Base-by-base conservation (phyloP, 2,888 invertebrate genomes). In the Bugula neritina region DNA sequence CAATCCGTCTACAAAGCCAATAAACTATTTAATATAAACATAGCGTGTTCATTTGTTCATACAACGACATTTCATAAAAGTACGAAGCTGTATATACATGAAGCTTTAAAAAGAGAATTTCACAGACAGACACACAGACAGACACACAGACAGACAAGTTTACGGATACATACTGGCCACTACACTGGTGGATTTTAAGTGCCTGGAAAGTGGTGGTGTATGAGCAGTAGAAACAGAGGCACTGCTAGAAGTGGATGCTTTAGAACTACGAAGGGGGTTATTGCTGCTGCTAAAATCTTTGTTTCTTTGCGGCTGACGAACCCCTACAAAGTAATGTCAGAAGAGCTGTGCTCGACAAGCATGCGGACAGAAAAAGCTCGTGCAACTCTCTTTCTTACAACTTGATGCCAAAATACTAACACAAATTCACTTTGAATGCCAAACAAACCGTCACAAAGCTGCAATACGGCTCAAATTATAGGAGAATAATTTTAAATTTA, bases 141-240 rank as follows among this genome's bases (percentile, higher is more conserved):
- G n/a, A n/a, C n/a, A n/a, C n/a, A n/a, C n/a, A n/a, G n/a, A n/a
- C n/a, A n/a, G n/a, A n/a, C n/a, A n/a, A n/a, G n/a, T n/a, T n/a
- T n/a, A n/a, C n/a, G n/a, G n/a, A 63, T 63, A 63, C 63, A 27
- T 63, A 63, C 63, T 63, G 31, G 34, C 34, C 27, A 63, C 63
- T 25, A 63, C 63, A 63, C 31, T 34, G 29, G 63, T 10, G 5
- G 63, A 17, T n/a, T 27, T 63, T 2, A 13, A 29, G 10, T 13
- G 3, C n/a, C 63, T 63, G 34, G 63, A 25, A 63, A 27, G 27
- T 21, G 63, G 63, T 5, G 63, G 63, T 5, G 63, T 63, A 10
- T 63, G 63, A 27, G 63, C 63, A 10, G 63, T 31, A 17, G 63
- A 63, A n/a, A 31, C 13, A 31, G 63, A 31, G 31, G 34, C 31